Evolutionary conservation across 2,113 vertebrate species (phyloP).

Genomic region (Gadus chalcogrammus): DNA sequence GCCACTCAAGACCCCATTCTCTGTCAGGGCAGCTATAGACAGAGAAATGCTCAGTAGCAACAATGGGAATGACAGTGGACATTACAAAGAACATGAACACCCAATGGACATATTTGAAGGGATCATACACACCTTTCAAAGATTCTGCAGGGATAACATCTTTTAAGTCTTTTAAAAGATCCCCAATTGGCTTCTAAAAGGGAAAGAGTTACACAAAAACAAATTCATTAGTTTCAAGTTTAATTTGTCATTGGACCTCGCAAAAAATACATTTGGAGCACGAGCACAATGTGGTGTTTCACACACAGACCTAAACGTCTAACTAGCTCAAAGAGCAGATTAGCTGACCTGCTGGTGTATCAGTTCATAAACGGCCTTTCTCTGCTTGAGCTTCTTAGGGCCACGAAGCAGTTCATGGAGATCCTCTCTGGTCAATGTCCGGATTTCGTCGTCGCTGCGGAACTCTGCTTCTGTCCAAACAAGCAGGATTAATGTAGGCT

Average conservation of each 20-base stretch:
- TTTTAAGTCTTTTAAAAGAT: not conserved
- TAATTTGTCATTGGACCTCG: not conserved
- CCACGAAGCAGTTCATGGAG: constrained; percentile 24
- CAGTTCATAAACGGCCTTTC: not conserved
- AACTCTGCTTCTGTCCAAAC: constrained; percentile 9
- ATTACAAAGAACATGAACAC: not conserved
- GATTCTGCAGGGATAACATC: not conserved
- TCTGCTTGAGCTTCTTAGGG: fast-evolving
- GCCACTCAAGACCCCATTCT: constrained; percentile 25
- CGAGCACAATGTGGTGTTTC: not conserved
- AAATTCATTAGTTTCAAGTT: not conserved
- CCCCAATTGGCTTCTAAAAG: constrained; percentile 5
- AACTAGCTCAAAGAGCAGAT: not conserved
- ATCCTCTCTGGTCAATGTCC: constrained; percentile 12
- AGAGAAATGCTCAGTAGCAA: not conserved
- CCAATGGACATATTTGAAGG: not conserved
- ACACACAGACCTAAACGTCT: not conserved
- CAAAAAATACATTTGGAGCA: not conserved
- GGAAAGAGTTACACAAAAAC: not conserved
- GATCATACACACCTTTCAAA: constrained; percentile 15
- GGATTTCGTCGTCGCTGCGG: not conserved
- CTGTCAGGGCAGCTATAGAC: constrained; percentile 31
- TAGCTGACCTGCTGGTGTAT: constrained; percentile 31
- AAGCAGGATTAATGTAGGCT: too few species aligned
- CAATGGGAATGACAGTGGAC: not conserved